Evolutionary conservation across 2,113 vertebrate genomes (phyloP), one percentile per base, ranked within the genome.

Genomic region (Canis aureus): DNA sequence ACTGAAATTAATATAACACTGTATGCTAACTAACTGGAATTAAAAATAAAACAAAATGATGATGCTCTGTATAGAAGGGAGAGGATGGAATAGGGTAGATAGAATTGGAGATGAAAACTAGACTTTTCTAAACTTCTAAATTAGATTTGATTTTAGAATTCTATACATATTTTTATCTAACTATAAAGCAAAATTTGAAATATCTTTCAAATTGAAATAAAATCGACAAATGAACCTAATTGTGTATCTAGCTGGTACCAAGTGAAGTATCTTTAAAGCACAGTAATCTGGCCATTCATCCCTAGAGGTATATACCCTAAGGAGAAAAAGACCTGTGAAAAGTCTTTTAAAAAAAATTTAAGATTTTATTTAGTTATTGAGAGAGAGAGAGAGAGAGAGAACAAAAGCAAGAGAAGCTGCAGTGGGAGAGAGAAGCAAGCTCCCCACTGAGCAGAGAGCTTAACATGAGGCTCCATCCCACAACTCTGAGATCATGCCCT

Each of bases 91-190:
- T 73, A 88, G 22, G n/a, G 15, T 38, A 82, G 38, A 80, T 23
- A 4, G 15, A 64, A 22, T 15, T 78, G 67, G 6, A 87, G 62
- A 43, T 84, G 8, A 43, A 82, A 87, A 12, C 20, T 57, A 64
- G n/a, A 23, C 10, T 73, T 95, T 17, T 95, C 80, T 83, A 59
- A 76, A 88, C 79, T 29, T 67, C 43, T 80, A 55, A 49, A n/a
- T 49, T 88, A 79, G 25, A 57, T 88, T 88, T 95, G 8, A 71
- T 51, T 83, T 60, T 79, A 73, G 25, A 64, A 91, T 93, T 71
- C n/a, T 57, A 22, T 38, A 20, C 32, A 53, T 85, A 59, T 43
- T 82, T 76, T 90, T 93, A 71, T 84, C 32, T 87, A 83, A 79
- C 81, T 38, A 27, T 32, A n/a, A 78, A 3, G 13, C 6, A 55